Conservation (phyloP, 2,113 vertebrate genomes). For the Toxotes jaculatrix region DNA sequence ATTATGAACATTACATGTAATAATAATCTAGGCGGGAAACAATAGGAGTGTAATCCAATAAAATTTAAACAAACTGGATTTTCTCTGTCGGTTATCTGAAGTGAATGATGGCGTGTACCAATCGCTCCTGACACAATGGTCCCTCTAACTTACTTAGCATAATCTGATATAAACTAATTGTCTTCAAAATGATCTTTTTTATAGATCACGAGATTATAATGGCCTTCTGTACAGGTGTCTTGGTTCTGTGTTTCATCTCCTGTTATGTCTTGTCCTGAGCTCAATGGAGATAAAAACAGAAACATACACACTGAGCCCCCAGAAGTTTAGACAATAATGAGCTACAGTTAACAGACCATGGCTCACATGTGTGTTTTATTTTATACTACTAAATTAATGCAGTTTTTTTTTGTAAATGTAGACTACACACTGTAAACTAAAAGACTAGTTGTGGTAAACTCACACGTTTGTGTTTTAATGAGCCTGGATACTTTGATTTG, state of each 20-base stretch:
- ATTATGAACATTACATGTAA: slow-evolving; percentile 49
- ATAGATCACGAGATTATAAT: slow-evolving; percentile 48
- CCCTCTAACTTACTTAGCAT: slow-evolving; percentile 66
- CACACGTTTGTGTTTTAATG: too few species aligned
- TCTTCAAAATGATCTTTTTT: slow-evolving; percentile 57
- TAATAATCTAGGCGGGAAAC: slow-evolving; percentile 62
- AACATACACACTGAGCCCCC: not conserved
- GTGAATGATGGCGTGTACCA: slow-evolving; percentile 68
- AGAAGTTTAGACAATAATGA: not conserved
- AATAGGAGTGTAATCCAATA: slow-evolving; percentile 64
- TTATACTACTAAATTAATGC: not conserved
- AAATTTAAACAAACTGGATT: slow-evolving; percentile 71
- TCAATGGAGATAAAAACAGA: not conserved
- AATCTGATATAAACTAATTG: slow-evolving; percentile 66
- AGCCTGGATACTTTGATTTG: too few species aligned
- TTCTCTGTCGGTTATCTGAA: slow-evolving; percentile 62
- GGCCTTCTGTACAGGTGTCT: slow-evolving; percentile 51
- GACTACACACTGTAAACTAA: too few species aligned
- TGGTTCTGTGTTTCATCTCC: slow-evolving; percentile 6
- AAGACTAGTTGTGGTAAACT: not conserved
- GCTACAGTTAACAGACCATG: not conserved
- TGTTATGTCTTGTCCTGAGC: not conserved
- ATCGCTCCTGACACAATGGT: slow-evolving; percentile 63
- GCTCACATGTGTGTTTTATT: not conserved
- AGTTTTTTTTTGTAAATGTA: not conserved